Evolutionary conservation across 2,888 invertebrate genomes (phyloP).

Genomic region (Conchocele bisecta): DNA sequence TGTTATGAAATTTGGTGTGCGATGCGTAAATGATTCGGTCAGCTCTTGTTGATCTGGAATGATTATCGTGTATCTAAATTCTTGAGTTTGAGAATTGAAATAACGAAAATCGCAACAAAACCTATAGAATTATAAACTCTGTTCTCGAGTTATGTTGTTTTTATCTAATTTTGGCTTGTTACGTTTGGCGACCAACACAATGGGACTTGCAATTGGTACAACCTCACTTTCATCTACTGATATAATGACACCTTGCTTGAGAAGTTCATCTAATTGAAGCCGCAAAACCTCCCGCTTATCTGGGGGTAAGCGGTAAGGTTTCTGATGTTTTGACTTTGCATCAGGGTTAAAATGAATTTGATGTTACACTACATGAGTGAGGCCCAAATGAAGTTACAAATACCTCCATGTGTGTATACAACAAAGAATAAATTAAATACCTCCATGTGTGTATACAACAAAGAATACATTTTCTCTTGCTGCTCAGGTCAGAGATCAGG

Average conservation of each 20-base stretch:
- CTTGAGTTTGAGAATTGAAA: constrained; percentile 25
- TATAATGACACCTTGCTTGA: constrained; percentile 21
- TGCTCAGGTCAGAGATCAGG: too few relatives aligned
- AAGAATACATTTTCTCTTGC: too few relatives aligned
- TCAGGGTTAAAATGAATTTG: constrained; percentile 23
- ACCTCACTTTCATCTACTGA: constrained; percentile 27
- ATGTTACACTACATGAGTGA: constrained; percentile 25
- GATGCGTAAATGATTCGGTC: constrained; percentile 37
- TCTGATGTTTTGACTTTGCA: constrained; percentile 21
- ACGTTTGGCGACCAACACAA: constrained; percentile 31
- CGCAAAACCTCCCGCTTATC: constrained; percentile 30
- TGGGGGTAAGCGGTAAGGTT: constrained; percentile 31
- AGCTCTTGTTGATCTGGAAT: constrained; percentile 24
- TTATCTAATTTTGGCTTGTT: constrained; percentile 1
- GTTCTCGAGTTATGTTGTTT: constrained; percentile 21
- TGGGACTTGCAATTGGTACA: constrained; percentile 39
- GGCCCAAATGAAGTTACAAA: constrained; percentile 17
- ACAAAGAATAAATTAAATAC: constrained; percentile 20
- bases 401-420: too few relatives aligned
- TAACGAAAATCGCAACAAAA: constrained; percentile 27
- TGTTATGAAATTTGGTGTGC: constrained; percentile 20
- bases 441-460: constrained; percentile 9
- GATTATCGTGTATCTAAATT: constrained; percentile 25
- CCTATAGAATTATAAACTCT: constrained; percentile 11
- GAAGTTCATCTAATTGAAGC: constrained; percentile 21